phyloP scores from a whole-genome alignment of 2,113 vertebrate genomes.

The Spilogale gracilis region DNA sequence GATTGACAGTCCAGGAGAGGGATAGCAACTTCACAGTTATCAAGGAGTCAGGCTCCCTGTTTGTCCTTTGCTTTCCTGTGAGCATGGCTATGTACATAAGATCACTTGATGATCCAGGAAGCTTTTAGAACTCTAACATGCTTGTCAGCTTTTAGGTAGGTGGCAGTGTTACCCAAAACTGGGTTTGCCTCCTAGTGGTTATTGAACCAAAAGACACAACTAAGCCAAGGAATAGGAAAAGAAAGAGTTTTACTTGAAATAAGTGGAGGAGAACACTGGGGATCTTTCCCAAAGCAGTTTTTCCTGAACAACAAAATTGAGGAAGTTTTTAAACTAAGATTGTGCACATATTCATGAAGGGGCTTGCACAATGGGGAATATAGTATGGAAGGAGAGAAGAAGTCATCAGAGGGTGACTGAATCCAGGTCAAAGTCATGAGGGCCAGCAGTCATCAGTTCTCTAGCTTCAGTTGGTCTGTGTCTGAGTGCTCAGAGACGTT shows the following conservation, averaged over 20 bases:
- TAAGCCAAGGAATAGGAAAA: background rate
- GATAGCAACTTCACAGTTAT: background rate
- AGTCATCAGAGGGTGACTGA: background rate
- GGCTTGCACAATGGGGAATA: background rate
- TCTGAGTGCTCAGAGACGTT: background rate
- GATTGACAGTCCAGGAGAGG: background rate
- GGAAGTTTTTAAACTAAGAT: background rate
- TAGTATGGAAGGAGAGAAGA: background rate
- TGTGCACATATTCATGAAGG: background rate
- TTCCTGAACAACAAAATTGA: background rate
- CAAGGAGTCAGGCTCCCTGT: background rate
- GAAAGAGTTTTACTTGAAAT: background rate
- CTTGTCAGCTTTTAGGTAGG: background rate
- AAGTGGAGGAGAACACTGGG: background rate
- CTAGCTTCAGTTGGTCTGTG: background rate
- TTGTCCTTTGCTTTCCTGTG: background rate
- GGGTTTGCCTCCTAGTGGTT: background rate
- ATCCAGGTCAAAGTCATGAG: background rate
- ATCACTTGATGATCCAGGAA: background rate
- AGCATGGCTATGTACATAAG: background rate
- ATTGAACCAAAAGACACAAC: background rate
- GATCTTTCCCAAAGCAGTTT: background rate
- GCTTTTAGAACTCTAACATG: background rate
- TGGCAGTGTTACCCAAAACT: background rate
- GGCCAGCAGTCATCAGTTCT: background rate